Evolutionary conservation across 2,888 invertebrate genomes (phyloP).

Genomic region (Rhingia rostrata): DNA sequence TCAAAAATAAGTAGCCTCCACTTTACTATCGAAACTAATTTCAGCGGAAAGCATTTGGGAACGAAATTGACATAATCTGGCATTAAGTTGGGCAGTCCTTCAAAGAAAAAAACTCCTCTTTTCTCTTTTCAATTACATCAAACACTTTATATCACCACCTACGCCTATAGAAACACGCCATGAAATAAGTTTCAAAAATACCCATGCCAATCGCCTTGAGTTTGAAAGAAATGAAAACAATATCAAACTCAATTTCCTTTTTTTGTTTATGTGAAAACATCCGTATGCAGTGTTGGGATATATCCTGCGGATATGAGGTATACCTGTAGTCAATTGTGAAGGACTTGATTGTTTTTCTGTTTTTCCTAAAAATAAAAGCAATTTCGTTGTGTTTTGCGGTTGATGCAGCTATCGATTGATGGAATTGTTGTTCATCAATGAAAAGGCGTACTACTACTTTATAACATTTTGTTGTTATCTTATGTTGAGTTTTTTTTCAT

Average conservation of each 20-base stretch:
- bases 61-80: too few species aligned
- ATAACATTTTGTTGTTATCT: too few species aligned
- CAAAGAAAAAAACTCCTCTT: too few species aligned
- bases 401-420: not conserved
- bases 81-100: too few species aligned
- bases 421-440: not conserved
- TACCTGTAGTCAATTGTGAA: constrained; percentile 24
- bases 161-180: not conserved
- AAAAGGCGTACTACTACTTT: not conserved
- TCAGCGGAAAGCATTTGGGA: too few species aligned
- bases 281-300: constrained; percentile 2
- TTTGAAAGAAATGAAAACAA: not conserved
- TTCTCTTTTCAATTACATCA: not conserved
- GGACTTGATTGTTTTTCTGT: constrained; percentile 34
- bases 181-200: not conserved
- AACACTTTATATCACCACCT: not conserved
- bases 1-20: too few species aligned
- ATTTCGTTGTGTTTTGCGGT: not conserved
- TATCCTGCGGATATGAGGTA: constrained; percentile 7
- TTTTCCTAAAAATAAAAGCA: constrained; percentile 12
- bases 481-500: too few species aligned
- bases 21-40: too few species aligned
- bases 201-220: constrained; percentile 4
- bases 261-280: not conserved
- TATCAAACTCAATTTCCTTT: constrained; percentile 14